Evolutionary conservation across 64 coral and sea anemone genomes (phyloP).

Genomic region (Montipora foliosa): DNA sequence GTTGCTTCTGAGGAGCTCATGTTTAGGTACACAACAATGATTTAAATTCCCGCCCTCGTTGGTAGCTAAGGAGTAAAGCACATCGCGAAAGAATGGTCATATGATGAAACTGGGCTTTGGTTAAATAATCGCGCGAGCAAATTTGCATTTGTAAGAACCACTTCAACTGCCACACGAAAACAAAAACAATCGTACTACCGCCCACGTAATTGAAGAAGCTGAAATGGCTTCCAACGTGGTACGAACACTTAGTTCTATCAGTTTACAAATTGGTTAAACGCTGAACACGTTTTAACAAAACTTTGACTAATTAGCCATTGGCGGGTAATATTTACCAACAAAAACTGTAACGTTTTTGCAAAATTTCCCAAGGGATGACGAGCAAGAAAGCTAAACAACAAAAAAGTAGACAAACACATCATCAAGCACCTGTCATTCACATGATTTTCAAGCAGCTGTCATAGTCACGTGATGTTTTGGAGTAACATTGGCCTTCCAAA

Average conservation of each 20-base stretch:
- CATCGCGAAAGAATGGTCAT: constrained; percentile 25
- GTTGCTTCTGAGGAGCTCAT: constrained; percentile 6
- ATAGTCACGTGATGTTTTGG: not conserved
- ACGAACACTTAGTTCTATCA: not conserved
- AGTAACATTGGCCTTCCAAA: not conserved
- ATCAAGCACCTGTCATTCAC: not conserved
- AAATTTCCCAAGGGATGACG: not conserved
- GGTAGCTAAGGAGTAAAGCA: not conserved
- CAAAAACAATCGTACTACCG: constrained; percentile 14
- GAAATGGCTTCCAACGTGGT: constrained; percentile 30
- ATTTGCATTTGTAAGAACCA: constrained; percentile 28
- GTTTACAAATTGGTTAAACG: constrained; percentile 22
- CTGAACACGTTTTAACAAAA: not conserved
- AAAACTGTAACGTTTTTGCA: not conserved
- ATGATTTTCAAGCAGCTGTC: not conserved
- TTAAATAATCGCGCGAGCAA: constrained; percentile 8
- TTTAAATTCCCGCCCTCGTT: not conserved
- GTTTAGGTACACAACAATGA: not conserved
- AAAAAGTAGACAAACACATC: not conserved
- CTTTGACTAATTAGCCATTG: not conserved
- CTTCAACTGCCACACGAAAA: constrained; percentile 31
- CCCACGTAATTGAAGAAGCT: constrained; percentile 1
- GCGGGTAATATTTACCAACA: not conserved
- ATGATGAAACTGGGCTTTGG: not conserved
- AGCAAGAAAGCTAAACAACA: not conserved